Conservation (phyloP, 2,113 vertebrate species). For the Mola mola region DNA sequence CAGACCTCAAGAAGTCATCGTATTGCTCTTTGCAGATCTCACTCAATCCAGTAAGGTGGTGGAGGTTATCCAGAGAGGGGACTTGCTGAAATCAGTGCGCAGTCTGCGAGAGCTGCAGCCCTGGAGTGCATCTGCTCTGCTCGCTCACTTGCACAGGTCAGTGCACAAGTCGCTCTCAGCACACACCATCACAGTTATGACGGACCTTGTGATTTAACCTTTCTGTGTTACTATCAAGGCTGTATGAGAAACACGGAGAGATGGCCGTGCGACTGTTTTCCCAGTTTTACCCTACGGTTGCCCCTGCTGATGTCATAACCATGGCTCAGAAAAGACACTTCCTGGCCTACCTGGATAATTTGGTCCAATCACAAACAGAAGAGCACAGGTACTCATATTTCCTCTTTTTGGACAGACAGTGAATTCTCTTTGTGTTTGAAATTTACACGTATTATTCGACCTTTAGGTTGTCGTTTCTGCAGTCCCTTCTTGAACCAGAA, state of each 20-base stretch:
- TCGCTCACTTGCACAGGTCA: slow-evolving; percentile 84
- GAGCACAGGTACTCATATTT: slow-evolving; percentile 84
- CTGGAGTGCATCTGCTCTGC: slow-evolving; percentile 83
- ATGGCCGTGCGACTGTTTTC: slow-evolving; percentile 87
- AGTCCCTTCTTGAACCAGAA: slow-evolving; percentile 90
- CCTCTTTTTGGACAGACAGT: not conserved
- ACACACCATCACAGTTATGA: too few species aligned
- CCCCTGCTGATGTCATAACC: slow-evolving; percentile 87
- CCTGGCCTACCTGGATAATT: slow-evolving; percentile 92
- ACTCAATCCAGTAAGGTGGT: slow-evolving; percentile 83
- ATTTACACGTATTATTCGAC: not conserved
- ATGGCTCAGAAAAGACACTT: slow-evolving; percentile 89
- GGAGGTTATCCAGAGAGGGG: slow-evolving; percentile 85
- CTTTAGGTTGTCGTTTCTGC: slow-evolving; percentile 85
- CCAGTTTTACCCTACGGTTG: slow-evolving; percentile 90
- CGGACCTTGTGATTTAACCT: not conserved
- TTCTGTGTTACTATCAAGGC: slow-evolving; percentile 73
- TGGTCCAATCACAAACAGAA: slow-evolving; percentile 89
- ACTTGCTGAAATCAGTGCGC: slow-evolving; percentile 88
- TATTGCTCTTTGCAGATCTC: slow-evolving; percentile 78
- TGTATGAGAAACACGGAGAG: slow-evolving; percentile 94
- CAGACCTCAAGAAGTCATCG: too few species aligned
- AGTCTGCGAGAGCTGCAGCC: slow-evolving; percentile 86
- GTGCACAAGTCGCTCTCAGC: not conserved
- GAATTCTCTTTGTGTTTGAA: not conserved